Evolutionary conservation across 2,888 invertebrate genomes (phyloP).

Genomic region (Mesochorus sp.): DNA sequence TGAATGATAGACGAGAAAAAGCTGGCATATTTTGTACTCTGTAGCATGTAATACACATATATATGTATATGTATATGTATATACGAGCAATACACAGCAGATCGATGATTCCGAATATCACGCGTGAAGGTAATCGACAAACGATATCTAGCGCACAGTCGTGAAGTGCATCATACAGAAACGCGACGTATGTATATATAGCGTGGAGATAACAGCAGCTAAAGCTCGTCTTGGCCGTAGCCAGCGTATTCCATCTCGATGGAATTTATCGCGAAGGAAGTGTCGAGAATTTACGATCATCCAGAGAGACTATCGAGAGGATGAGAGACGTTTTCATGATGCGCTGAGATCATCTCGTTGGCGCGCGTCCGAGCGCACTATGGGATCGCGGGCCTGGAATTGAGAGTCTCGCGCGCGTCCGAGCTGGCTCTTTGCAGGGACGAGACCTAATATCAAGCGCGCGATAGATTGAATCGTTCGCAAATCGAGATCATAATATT

Average conservation of each 20-base stretch:
- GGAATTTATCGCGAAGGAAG: slow-evolving; percentile 60
- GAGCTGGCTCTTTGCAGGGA: slow-evolving; percentile 5
- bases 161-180: slow-evolving; percentile 32
- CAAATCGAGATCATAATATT: slow-evolving; percentile 72
- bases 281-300: slow-evolving; percentile 62
- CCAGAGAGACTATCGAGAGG: slow-evolving; percentile 54
- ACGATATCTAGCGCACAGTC: slow-evolving; percentile 45
- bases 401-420: slow-evolving; percentile 45
- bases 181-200: slow-evolving; percentile 3
- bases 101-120: slow-evolving; percentile 53
- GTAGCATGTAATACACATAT: slow-evolving; percentile 10
- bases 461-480: slow-evolving; percentile 70
- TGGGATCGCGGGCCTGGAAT: slow-evolving; percentile 41
- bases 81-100: slow-evolving; percentile 1
- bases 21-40: slow-evolving; percentile 27
- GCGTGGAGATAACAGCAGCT: slow-evolving; percentile 1
- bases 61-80: slow-evolving; percentile 3
- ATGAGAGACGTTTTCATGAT: slow-evolving; percentile 42
- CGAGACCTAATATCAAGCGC: slow-evolving; percentile 54
- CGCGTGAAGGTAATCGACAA: slow-evolving; percentile 53
- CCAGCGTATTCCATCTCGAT: slow-evolving; percentile 47
- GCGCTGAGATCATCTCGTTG: slow-evolving; percentile 52
- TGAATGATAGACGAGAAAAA: slow-evolving; percentile 45
- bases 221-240: slow-evolving; percentile 28
- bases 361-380: slow-evolving; percentile 32